phyloP scores from a whole-genome alignment of 2,113 vertebrate species.

The Pedetes capensis region DNA sequence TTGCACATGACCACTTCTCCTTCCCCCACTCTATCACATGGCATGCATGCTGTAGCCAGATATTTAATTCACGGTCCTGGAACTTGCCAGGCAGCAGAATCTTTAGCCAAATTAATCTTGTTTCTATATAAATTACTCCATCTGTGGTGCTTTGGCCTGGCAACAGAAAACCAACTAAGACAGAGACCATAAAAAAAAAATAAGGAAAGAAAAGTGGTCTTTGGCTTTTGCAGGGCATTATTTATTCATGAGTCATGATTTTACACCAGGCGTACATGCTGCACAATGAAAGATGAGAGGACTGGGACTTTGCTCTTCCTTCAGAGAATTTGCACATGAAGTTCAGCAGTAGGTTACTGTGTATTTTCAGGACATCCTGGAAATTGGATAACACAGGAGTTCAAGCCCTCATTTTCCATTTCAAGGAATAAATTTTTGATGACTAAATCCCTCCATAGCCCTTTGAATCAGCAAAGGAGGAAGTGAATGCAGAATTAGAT shows the following conservation, averaged over 20 bases:
- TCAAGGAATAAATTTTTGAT: background rate
- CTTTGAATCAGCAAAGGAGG: no score
- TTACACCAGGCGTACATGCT: background rate
- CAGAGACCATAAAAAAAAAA: no score
- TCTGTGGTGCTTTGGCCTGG: no score
- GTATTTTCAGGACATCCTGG: no score
- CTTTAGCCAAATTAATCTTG: background rate
- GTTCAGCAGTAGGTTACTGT: accelerated
- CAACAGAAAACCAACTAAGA: no score
- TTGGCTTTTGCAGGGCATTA: background rate
- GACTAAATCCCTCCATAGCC: background rate
- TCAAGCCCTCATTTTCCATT: background rate
- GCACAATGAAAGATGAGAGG: background rate
- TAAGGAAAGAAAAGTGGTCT: background rate
- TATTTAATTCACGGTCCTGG: background rate
- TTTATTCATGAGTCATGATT: background rate
- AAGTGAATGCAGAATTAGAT: accelerated
- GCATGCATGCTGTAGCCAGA: no score
- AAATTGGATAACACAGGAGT: background rate
- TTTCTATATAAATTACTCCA: no score
- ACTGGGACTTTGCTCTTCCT: background rate
- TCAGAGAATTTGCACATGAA: background rate
- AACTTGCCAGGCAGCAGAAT: background rate
- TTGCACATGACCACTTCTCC: no score
- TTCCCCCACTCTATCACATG: no score